Conservation (phyloP, 2,888 invertebrate species). For the Ceraclea dissimilis region DNA sequence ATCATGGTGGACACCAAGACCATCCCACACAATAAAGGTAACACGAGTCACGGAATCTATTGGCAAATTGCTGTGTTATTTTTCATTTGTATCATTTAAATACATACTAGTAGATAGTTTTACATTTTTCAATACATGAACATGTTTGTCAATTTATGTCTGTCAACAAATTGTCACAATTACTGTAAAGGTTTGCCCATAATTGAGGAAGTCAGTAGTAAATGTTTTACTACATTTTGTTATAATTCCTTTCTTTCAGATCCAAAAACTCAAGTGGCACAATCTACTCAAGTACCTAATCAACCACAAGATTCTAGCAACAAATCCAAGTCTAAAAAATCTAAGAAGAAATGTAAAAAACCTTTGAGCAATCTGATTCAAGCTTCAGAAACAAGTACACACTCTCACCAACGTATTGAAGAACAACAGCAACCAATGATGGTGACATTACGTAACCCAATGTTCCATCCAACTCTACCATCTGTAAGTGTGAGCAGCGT, state of each 20-base stretch:
- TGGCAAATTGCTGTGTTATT: not conserved
- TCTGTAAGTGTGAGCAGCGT: conserved; percentile 34
- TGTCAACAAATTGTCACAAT: no score
- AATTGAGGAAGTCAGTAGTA: no score
- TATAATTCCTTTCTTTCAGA: not conserved
- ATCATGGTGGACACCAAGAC: conserved; percentile 41
- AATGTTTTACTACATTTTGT: no score
- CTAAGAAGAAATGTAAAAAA: conserved; percentile 52
- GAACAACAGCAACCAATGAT: conserved; percentile 45
- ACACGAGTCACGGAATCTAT: no score
- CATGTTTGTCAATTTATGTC: no score
- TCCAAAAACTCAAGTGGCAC: not conserved
- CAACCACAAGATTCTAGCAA: not conserved
- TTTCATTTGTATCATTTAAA: not conserved
- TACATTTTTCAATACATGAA: no score
- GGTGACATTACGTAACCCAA: conserved; percentile 72
- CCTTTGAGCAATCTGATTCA: conserved; percentile 26
- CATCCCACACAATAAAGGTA: conserved; percentile 23
- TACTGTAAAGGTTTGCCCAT: no score
- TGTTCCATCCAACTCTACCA: conserved; percentile 57
- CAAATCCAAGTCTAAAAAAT: conserved; percentile 35
- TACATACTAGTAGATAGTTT: no score
- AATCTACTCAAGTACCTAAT: not conserved
- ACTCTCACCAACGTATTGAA: conserved; percentile 4
- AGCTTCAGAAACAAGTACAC: conserved; percentile 27